Conservation (phyloP, 2,888 invertebrate genomes). For the Lasioglossum villosulum region DNA sequence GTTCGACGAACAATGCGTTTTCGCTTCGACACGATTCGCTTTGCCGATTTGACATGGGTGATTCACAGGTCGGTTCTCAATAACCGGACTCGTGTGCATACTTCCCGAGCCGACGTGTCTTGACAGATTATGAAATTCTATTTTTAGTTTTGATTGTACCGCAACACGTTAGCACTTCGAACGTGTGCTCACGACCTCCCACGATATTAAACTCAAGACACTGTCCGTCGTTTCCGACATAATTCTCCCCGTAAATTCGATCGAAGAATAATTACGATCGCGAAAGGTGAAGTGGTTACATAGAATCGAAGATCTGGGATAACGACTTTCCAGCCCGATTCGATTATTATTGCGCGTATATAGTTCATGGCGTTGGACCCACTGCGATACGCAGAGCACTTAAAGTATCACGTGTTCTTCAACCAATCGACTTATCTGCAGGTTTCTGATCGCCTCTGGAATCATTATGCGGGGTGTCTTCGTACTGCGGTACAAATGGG, state of each 20-base stretch:
- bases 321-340: conserved; percentile 27
- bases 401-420: conserved; percentile 41
- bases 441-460: not conserved
- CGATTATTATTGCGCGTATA: conserved; percentile 32
- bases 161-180: conserved; percentile 40
- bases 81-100: not conserved
- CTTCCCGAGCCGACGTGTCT: conserved; percentile 15
- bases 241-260: not conserved
- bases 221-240: conserved; percentile 33
- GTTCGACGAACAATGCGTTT: not conserved
- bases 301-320: conserved; percentile 20
- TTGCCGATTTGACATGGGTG: not conserved
- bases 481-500: not conserved
- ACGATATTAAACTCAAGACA: conserved; percentile 24
- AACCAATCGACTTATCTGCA: conserved; percentile 10
- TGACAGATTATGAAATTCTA: conserved; percentile 64
- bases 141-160: conserved; percentile 61
- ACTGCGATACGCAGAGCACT: not conserved
- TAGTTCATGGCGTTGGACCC: conserved; percentile 24
- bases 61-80: not conserved
- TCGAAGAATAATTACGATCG: not conserved
- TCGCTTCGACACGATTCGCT: too few relatives aligned
- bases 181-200: conserved; percentile 27
- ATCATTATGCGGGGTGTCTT: not conserved
- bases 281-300: not conserved